Evolutionary conservation across 2,888 invertebrate genomes (phyloP).

Genomic region (Campopleginae sp.): DNA sequence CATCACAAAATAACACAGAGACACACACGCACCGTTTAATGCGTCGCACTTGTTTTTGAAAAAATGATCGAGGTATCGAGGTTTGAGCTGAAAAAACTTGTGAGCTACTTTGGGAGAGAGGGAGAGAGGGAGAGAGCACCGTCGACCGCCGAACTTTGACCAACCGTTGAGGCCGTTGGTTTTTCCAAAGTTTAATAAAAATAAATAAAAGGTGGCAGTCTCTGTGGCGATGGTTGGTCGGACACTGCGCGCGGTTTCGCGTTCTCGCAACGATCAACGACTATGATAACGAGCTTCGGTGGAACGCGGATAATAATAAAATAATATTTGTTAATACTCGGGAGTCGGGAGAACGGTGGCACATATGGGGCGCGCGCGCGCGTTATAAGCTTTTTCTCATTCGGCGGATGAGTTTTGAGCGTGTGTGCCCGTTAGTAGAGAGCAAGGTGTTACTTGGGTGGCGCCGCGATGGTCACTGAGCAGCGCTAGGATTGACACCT

Average conservation of each 20-base stretch:
- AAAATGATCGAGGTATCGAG: constrained; percentile 12
- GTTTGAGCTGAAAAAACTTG: constrained; percentile 22
- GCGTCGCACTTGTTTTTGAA: constrained; percentile 14
- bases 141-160: background rate
- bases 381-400: constrained; percentile 54
- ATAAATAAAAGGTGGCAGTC: background rate
- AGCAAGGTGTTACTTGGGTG: constrained; percentile 84
- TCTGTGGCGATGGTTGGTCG: constrained; percentile 3
- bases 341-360: constrained; percentile 19
- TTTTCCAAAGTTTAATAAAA: background rate
- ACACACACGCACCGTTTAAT: constrained; percentile 31
- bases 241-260: background rate
- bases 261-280: background rate
- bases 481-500: constrained; percentile 85
- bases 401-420: constrained; percentile 41
- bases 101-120: background rate
- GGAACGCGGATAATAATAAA: background rate
- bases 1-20: constrained; percentile 23
- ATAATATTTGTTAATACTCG: constrained; percentile 2
- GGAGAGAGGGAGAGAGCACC: background rate
- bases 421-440: constrained; percentile 75
- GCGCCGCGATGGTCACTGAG: constrained; percentile 85
- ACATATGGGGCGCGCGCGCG: constrained; percentile 62
- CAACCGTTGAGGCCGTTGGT: background rate
- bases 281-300: background rate